These are phyloP conservation scores for Nymphalis urticae DNA, from an alignment of 2,888 invertebrate genomes.

Conservation along the genomic window DNA sequence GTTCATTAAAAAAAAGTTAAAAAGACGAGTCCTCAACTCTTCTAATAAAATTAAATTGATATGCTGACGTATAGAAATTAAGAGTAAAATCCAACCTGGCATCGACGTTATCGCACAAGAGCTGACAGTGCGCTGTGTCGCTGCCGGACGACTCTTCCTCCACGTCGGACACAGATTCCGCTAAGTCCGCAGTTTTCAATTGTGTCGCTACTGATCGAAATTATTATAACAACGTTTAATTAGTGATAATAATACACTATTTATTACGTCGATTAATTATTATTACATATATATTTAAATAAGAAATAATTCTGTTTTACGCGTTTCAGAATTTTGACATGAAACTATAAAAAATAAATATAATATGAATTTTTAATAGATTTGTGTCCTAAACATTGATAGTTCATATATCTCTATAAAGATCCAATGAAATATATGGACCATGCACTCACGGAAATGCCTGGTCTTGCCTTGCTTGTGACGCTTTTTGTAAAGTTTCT, in stretches of 20 bases:
- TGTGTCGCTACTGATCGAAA: constrained; percentile 62
- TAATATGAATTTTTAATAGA: too few species aligned
- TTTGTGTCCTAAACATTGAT: background rate
- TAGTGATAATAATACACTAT: too few species aligned
- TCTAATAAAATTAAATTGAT: too few species aligned
- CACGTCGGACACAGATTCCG: constrained; percentile 84
- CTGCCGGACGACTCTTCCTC: constrained; percentile 83
- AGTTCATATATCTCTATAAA: background rate
- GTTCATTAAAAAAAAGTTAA: too few species aligned
- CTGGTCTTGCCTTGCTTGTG: constrained; percentile 78
- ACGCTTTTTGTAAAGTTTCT: constrained; percentile 84
- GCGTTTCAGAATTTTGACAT: too few species aligned
- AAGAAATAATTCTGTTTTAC: too few species aligned
- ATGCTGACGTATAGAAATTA: background rate
- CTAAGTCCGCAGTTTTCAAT: constrained; percentile 71
- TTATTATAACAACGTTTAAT: constrained; percentile 43
- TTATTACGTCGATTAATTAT: too few species aligned
- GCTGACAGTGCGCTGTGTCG: constrained; percentile 76
- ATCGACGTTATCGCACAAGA: constrained; percentile 75
- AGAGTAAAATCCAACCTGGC: constrained; percentile 57
- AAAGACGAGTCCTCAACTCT: too few species aligned
- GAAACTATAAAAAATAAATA: too few species aligned
- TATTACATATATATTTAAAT: too few species aligned
- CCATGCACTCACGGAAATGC: constrained; percentile 75
- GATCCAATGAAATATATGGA: constrained; percentile 42